These are phyloP conservation scores for Serranus cabrilla DNA, from an alignment of 2,797 vertebrate species.

Conservation along the genomic window DNA sequence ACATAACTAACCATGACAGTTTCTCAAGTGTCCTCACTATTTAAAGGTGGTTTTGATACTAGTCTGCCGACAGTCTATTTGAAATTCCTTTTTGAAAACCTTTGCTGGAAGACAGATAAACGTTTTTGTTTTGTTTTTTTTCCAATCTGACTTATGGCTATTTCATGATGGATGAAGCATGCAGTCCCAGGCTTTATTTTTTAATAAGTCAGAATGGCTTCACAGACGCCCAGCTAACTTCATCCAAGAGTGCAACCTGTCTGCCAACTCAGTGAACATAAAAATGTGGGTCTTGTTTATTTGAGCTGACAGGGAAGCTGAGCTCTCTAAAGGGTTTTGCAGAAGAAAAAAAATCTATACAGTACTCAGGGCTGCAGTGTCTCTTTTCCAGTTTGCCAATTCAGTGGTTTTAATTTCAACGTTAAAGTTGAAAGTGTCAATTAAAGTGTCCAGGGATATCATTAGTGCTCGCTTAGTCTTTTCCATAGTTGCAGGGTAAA, in stretches of 20 bases:
- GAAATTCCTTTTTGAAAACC: constrained; percentile 10
- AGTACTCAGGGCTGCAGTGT: constrained; percentile 21
- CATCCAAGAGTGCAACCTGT: constrained; percentile 24
- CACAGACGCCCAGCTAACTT: constrained; percentile 10
- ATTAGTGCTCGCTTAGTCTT: constrained; percentile 64
- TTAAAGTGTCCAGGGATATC: constrained; percentile 68
- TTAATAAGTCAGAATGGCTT: constrained; percentile 32
- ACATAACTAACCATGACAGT: constrained; percentile 14
- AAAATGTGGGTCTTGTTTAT: constrained; percentile 47
- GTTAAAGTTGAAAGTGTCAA: constrained; percentile 71
- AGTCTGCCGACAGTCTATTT: not conserved
- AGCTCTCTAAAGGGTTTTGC: constrained; percentile 29
- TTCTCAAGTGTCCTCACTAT: constrained; percentile 1
- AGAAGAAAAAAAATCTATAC: constrained; percentile 20
- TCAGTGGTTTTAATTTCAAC: constrained; percentile 71
- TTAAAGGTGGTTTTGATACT: not conserved
- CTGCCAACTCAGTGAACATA: constrained; percentile 32
- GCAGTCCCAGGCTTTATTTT: constrained; percentile 15
- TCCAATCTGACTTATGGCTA: constrained; percentile 1
- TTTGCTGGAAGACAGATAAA: not conserved
- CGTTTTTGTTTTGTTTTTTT: not conserved
- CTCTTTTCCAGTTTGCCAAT: constrained; percentile 63
- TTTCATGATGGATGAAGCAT: constrained; percentile 23
- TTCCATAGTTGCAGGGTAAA: constrained; percentile 61
- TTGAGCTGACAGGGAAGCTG: constrained; percentile 22